A percentile compares a stretch with the other conserved stretches of the same genome.
Conservation (phyloP, 2,797 vertebrate genomes). For the Amblyopsis hoosieri region DNA sequence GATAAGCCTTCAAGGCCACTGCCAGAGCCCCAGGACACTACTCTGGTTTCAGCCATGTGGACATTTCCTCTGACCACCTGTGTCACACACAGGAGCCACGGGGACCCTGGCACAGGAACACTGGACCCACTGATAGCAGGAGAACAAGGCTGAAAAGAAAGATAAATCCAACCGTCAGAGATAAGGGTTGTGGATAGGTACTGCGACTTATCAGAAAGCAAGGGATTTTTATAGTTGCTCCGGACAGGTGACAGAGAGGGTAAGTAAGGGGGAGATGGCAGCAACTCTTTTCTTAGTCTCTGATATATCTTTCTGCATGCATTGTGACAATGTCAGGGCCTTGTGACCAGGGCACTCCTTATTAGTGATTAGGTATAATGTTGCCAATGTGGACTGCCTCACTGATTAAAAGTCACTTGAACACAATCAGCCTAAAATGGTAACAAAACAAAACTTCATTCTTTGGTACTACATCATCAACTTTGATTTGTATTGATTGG, state of each 20-base stretch:
- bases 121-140: constrained; percentile 2
- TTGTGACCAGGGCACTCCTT: neutral
- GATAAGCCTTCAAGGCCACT: constrained; percentile 74
- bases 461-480: too few species aligned
- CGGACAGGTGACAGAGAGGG: too few species aligned
- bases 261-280: too few species aligned
- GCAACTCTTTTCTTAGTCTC: too few species aligned
- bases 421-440: too few species aligned
- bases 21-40: constrained; percentile 57
- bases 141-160: constrained; percentile 4
- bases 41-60: constrained; percentile 50
- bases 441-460: too few species aligned
- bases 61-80: constrained; percentile 65
- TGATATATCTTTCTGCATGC: neutral
- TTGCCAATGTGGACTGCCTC: too few species aligned
- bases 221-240: constrained; percentile 53
- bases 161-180: constrained; percentile 21
- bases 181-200: constrained; percentile 41
- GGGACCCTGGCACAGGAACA: constrained; percentile 11
- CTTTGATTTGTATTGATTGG: too few species aligned
- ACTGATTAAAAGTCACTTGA: too few species aligned
- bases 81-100: constrained; percentile 54
- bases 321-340: neutral
- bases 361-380: too few species aligned
- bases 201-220: constrained; percentile 32